phyloP scores from a whole-genome alignment of 2,113 vertebrate species.

The Hemiscyllium ocellatum region DNA sequence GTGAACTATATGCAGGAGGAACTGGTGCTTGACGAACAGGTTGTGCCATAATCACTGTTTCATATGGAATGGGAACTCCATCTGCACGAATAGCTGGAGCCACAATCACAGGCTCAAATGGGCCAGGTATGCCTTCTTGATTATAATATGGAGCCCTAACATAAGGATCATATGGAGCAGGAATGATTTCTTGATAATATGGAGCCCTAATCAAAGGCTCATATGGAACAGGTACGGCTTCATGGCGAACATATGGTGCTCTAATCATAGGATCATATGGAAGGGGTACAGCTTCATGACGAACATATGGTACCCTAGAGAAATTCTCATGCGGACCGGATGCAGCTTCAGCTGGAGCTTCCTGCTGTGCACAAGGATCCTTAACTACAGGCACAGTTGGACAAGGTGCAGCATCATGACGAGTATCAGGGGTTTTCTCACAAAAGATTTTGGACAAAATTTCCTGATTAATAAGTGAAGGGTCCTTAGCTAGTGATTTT shows the following conservation, averaged over 20 bases:
- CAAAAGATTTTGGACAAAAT: slow-evolving; percentile 21
- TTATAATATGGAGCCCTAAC: not conserved
- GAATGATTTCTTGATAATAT: slow-evolving; percentile 25
- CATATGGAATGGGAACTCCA: not conserved
- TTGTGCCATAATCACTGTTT: not conserved
- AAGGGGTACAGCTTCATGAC: not conserved
- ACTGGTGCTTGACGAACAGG: not conserved
- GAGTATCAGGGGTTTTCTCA: not conserved
- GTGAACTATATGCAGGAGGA: not conserved
- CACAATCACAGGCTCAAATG: slow-evolving; percentile 2
- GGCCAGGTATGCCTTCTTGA: not conserved
- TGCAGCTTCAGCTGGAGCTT: not conserved
- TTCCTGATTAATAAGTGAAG: slow-evolving; percentile 36
- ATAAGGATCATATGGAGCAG: slow-evolving; percentile 22
- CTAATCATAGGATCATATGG: slow-evolving; percentile 10
- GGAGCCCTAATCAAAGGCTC: slow-evolving; percentile 19
- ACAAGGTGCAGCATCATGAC: not conserved
- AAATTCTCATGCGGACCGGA: not conserved
- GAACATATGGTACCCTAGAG: not conserved
- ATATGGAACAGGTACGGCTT: slow-evolving; percentile 10
- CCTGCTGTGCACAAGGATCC: not conserved
- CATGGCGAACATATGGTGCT: slow-evolving; percentile 18
- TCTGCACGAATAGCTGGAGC: slow-evolving; percentile 22
- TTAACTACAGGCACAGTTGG: not conserved
- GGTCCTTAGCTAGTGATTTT: slow-evolving; percentile 20